phyloP scores from a whole-genome alignment of 2,113 vertebrate species.

The Phoenicopterus ruber region DNA sequence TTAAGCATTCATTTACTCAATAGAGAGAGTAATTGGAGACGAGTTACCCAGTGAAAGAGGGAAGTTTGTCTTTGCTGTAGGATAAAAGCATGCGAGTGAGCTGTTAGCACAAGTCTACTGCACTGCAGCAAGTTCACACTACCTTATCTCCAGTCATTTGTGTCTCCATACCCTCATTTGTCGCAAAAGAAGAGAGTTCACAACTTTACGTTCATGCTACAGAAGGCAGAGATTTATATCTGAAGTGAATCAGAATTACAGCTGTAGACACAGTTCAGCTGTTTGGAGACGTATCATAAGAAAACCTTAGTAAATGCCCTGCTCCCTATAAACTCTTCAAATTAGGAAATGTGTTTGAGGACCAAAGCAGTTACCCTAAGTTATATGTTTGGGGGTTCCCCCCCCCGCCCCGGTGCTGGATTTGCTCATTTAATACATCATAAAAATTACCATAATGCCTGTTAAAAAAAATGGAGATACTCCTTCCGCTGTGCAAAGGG shows the following conservation, averaged over 20 bases:
- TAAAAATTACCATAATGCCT: neutral
- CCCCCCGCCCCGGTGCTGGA: neutral
- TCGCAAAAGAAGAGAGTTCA: neutral
- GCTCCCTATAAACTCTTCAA: neutral
- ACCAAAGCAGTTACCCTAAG: neutral
- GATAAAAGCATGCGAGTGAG: neutral
- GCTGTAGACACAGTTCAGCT: neutral
- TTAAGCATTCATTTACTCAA: conserved; percentile 1
- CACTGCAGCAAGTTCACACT: neutral
- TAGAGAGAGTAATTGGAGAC: neutral
- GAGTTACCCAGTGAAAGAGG: neutral
- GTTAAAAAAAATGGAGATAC: neutral
- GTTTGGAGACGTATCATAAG: neutral
- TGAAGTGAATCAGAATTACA: neutral
- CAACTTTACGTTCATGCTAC: neutral
- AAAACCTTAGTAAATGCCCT: neutral
- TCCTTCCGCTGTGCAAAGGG: neutral
- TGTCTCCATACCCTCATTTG: neutral
- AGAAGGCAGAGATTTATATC: neutral
- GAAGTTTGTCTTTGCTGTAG: neutral
- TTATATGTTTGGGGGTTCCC: too few species aligned
- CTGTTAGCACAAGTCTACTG: neutral
- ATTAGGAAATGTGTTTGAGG: neutral
- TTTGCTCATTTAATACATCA: neutral
- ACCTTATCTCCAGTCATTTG: neutral